Base-by-base conservation (phyloP, 2,888 invertebrate species). In the Lordiphosa andalusiaca region DNA sequence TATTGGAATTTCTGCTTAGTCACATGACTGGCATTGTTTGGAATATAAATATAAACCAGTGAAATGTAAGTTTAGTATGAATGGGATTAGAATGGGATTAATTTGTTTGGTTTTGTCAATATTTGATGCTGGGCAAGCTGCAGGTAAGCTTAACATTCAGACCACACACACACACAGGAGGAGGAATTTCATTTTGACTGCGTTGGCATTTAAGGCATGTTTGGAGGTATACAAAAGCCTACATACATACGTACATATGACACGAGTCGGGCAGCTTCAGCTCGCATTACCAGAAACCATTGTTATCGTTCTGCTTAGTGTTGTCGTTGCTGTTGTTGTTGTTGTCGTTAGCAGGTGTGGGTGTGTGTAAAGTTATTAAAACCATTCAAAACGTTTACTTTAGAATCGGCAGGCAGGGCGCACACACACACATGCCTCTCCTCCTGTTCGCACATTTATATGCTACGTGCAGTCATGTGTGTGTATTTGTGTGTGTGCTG, bases 341-440 rank as follows among this genome's bases (percentile, higher is more conserved):
- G 25, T n/a, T 30, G 47, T 36, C 30, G 19, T 37, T 3, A 6
- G 3, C 33, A 9, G 41, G 54, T 48, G 36, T 19, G 42, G 39
- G 19, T 66, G 69, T 65, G 67, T 70, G 73, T 61, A 67, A 83
- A 83, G 81, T 83, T 76, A 83, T 76, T 76, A 83, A 83, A 76
- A 76, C 77, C 77, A 76, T 83, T 76, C 70, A 83, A 76, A 76
- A 58, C 73, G 63, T 75, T 68, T 59, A 56, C 56, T 66, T 42
- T 47, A 57, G 53, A 60, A 44, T 39, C 56, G 35, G 40, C n/a
- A n/a, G 5, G 3, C 19, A 5, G 6, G 36, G 1, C 19, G 3
- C 19, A 19, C 47, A 4, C 36, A 13, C 12, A 16, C 25, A 16
- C 16, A 21, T 6, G 25, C 6, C 25, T 25, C 6, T 6, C n/a